Evolutionary conservation across 2,888 invertebrate genomes (phyloP).

Genomic region (Lasioglossum pauxillum): DNA sequence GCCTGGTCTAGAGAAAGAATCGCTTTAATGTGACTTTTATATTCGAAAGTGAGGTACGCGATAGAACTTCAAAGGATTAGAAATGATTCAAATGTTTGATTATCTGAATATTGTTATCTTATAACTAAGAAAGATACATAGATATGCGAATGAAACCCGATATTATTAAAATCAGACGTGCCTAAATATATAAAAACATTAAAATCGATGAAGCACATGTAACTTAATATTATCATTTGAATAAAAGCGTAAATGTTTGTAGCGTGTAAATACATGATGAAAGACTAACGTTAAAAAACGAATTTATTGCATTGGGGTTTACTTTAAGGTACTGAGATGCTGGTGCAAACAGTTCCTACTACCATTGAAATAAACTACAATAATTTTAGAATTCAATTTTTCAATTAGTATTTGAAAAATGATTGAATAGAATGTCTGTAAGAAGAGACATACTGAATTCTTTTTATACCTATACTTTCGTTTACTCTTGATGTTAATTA

Average conservation of each 20-base stretch:
- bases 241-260: background rate
- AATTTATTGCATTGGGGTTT: background rate
- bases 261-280: background rate
- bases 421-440: background rate
- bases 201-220: background rate
- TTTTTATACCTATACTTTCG: background rate
- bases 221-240: background rate
- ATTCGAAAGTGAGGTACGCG: background rate
- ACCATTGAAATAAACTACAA: background rate
- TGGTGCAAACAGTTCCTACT: no score
- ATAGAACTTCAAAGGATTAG: background rate
- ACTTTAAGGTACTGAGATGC: background rate
- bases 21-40: background rate
- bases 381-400: background rate
- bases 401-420: background rate
- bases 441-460: background rate
- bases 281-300: background rate
- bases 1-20: background rate
- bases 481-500: background rate
- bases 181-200: background rate
- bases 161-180: background rate
- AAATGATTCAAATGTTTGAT: background rate
- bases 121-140: background rate
- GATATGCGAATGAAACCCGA: background rate
- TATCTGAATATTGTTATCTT: background rate